Percentiles rank a stretch among this genome's conserved stretches.
Conservation (phyloP, 2,797 vertebrate species). For the Myotis vivesi region DNA sequence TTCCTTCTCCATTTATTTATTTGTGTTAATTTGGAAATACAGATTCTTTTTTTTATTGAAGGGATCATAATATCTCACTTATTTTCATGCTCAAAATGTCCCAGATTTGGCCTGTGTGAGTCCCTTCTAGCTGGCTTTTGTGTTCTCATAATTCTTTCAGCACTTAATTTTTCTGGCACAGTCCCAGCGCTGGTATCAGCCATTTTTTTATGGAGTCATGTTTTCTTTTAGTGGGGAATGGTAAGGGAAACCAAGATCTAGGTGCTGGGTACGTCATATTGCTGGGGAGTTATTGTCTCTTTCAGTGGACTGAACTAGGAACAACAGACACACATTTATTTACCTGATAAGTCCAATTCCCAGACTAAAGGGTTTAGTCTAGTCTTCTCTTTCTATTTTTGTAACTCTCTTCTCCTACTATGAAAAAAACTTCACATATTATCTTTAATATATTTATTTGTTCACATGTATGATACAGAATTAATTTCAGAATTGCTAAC, state of each 20-base stretch:
- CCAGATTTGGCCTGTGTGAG: neutral
- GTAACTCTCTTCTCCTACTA: neutral
- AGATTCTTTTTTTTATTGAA: neutral
- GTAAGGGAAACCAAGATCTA: neutral
- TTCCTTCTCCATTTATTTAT: neutral
- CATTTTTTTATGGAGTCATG: neutral
- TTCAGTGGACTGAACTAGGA: neutral
- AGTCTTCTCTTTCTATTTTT: constrained; percentile 13
- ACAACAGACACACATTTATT: neutral
- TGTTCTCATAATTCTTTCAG: neutral
- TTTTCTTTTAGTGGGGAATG: neutral
- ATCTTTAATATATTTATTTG: neutral
- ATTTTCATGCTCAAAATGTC: neutral
- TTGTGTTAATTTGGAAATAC: constrained; percentile 20
- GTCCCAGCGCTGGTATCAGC: neutral
- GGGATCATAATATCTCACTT: neutral
- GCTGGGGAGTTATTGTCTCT: neutral
- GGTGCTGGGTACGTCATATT: neutral
- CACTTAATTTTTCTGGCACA: neutral
- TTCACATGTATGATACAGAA: neutral
- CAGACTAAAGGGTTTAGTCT: neutral
- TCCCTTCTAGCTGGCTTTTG: neutral
- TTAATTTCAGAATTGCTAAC: neutral
- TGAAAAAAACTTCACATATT: neutral
- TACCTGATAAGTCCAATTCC: neutral